Evolutionary conservation across 1,140 invertebrate genomes (phyloP).

Genomic region (Trichomalopsis sarcophagae): DNA sequence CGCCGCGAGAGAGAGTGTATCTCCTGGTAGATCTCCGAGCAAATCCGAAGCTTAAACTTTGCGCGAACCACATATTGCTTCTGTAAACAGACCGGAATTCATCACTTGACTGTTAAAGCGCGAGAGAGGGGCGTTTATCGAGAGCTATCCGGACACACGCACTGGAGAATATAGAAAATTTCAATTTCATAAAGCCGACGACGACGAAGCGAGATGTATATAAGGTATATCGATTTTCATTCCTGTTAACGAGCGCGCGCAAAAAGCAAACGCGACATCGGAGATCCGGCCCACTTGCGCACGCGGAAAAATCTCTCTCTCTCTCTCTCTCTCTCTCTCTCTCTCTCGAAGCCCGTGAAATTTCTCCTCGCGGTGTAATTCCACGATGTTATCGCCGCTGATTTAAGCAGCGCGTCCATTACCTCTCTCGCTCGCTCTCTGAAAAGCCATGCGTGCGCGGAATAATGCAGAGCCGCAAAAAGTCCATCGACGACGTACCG

Average conservation of each 20-base stretch:
- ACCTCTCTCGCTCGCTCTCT: not conserved
- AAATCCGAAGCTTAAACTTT: slow-evolving; percentile 34
- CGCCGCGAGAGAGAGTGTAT: not conserved
- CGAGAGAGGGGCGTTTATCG: not conserved
- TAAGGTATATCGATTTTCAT: not conserved
- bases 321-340: not conserved
- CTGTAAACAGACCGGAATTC: slow-evolving; percentile 33
- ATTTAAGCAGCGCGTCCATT: slow-evolving; percentile 21
- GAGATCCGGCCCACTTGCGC: not conserved
- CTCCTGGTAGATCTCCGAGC: slow-evolving; percentile 34
- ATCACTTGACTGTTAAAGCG: not conserved
- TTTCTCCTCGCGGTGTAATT: slow-evolving; percentile 14
- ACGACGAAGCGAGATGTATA: not conserved
- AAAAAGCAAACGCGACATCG: not conserved
- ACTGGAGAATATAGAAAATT: not conserved
- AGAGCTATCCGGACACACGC: too few relatives aligned
- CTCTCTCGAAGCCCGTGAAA: not conserved
- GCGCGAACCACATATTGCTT: slow-evolving; percentile 26
- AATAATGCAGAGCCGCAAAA: slow-evolving; percentile 21
- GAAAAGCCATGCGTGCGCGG: slow-evolving; percentile 21
- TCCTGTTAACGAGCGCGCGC: not conserved
- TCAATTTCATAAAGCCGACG: not conserved
- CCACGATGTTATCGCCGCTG: slow-evolving; percentile 17
- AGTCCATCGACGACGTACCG: slow-evolving; percentile 2
- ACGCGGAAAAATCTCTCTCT: not conserved